These are phyloP conservation scores for Polypedilum vanderplanki DNA, from an alignment of 1,140 invertebrate species.

Conservation along the genomic window DNA sequence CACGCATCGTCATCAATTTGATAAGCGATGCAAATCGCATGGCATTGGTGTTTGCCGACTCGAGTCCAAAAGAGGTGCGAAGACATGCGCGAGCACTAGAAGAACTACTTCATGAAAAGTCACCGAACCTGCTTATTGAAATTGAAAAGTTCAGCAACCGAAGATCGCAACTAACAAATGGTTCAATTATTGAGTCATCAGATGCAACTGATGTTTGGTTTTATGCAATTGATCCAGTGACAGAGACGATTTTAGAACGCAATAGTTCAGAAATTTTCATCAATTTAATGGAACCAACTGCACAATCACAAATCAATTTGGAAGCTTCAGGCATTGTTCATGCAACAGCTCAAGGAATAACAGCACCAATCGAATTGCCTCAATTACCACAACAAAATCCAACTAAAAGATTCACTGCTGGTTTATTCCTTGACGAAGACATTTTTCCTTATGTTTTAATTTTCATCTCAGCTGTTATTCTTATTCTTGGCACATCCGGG, in stretches of 20 bases:
- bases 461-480: conserved; percentile 76
- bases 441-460: conserved; percentile 82
- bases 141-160: conserved; percentile 67
- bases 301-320: conserved; percentile 57
- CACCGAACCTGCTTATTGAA: conserved; percentile 60
- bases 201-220: conserved; percentile 81
- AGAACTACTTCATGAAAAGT: conserved; percentile 63
- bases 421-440: conserved; percentile 52
- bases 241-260: conserved; percentile 62
- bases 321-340: conserved; percentile 56
- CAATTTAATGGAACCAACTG: conserved; percentile 51
- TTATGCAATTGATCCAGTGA: conserved; percentile 72
- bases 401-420: conserved; percentile 48
- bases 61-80: conserved; percentile 62
- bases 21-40: conserved; percentile 64
- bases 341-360: conserved; percentile 60
- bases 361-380: conserved; percentile 48
- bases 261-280: conserved; percentile 59
- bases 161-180: conserved; percentile 61
- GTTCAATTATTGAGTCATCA: conserved; percentile 62
- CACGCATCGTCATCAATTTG: conserved; percentile 52
- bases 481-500: conserved; percentile 73
- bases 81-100: conserved; percentile 57
- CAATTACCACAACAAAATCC: conserved; percentile 41
- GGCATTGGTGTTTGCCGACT: conserved; percentile 66